Evolutionary conservation across 1,140 invertebrate species (phyloP), one percentile per base, ranked within the genome.

Genomic region (Amphibalanus amphitrite): DNA sequence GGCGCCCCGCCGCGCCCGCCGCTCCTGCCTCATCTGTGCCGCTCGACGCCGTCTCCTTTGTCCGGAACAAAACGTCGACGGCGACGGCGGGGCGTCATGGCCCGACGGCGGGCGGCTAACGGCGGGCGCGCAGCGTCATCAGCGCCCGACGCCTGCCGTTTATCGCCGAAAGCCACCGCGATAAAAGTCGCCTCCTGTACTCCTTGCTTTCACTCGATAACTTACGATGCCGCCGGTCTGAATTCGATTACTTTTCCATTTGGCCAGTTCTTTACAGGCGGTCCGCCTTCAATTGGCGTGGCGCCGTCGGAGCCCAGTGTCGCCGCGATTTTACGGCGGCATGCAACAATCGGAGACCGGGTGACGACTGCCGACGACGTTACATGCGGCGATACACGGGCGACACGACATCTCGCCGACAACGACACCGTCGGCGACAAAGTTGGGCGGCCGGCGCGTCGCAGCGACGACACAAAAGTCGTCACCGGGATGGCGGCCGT

Each of bases 161-260:
- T 59, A 59, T 59, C 10, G 13, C 47, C 47, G 47, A 20, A 1
- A 13, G 47, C 47, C 47, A 23, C 10, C 13, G 47, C 47, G 47
- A 59, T 59, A 59, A 59, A 59, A 59, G 47, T 59, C 47, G 10
- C 47, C 47, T 59, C 47, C 47, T 59, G 47, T 59, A 23, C 47
- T 59, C 47, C 20, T 59, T 59, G 47, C 47, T 59, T 59, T 59
- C 47, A 59, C 47, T 59, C 47, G 47, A 20, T 59, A 59, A 59
- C 47, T 59, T 59, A 59, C 47, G 47, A 59, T 23, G 10, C 47
- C 20, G 17, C 47, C 47, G 10, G 47, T 1, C 47, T 59, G 47
- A 59, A 59, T 59, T 59, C 47, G 47, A 59, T 59, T 59, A 59
- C 47, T 59, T 59, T 59, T 59, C 47, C 47, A 59, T 59, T 59